Evolutionary conservation across 2,888 invertebrate genomes (phyloP).

Genomic region (Morpho deidamia): DNA sequence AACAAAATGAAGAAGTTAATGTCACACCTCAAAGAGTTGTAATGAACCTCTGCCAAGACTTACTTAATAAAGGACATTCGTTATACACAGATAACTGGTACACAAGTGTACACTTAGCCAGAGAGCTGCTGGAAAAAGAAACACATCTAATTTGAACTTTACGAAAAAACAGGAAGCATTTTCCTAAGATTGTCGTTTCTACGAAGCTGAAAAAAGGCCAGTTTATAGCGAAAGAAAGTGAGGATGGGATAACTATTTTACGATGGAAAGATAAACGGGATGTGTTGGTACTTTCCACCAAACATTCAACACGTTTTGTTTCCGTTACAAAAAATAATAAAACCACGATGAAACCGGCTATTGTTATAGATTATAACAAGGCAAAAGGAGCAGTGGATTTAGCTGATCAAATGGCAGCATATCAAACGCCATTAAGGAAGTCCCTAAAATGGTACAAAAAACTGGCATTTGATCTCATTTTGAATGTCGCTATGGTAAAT

Average conservation of each 20-base stretch:
- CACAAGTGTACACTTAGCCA: conserved; percentile 27
- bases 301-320: conserved; percentile 12
- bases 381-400: conserved; percentile 6
- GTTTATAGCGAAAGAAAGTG: conserved; percentile 23
- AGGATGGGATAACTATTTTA: conserved; percentile 22
- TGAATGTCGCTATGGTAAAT: conserved; percentile 26
- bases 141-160: conserved; percentile 26
- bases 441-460: conserved; percentile 29
- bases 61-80: conserved; percentile 32
- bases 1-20: conserved; percentile 29
- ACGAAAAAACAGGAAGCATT: conserved; percentile 23
- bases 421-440: conserved; percentile 27
- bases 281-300: conserved; percentile 25
- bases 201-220: conserved; percentile 24
- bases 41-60: conserved; percentile 30
- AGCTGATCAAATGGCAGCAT: conserved; percentile 29
- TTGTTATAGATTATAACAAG: conserved; percentile 32
- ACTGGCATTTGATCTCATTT: conserved; percentile 26
- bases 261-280: conserved; percentile 25
- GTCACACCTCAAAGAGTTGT: conserved; percentile 32
- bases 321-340: conserved; percentile 22
- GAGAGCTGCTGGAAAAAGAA: conserved; percentile 26
- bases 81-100: conserved; percentile 34
- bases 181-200: conserved; percentile 20
- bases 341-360: conserved; percentile 16